These are phyloP conservation scores for Rhodeus uyekii DNA, from an alignment of 2,797 vertebrate genomes.

Conservation along the genomic window DNA sequence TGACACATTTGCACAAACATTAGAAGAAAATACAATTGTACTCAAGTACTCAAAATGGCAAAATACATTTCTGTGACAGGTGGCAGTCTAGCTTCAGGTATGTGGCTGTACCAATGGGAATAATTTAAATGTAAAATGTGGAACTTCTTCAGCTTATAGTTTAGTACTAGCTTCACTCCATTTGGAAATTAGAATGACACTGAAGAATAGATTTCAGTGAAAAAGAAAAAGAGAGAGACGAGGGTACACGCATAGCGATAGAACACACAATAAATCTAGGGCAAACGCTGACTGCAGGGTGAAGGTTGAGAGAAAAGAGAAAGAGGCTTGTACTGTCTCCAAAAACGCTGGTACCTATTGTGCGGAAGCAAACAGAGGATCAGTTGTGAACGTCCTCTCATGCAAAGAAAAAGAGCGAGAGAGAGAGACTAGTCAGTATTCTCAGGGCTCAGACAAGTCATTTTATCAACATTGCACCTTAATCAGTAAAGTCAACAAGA, in stretches of 20 bases:
- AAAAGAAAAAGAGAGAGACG: slow-evolving; percentile 32
- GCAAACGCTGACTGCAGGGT: slow-evolving; percentile 77
- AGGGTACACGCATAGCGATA: slow-evolving; percentile 20
- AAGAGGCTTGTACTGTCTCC: slow-evolving; percentile 39
- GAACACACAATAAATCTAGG: slow-evolving; percentile 71
- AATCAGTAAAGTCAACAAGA: not conserved
- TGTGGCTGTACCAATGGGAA: slow-evolving; percentile 11
- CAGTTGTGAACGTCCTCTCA: slow-evolving; percentile 59
- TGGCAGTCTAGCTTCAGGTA: slow-evolving; percentile 18
- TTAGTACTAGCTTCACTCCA: slow-evolving; percentile 33
- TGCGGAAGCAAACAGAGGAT: slow-evolving; percentile 54
- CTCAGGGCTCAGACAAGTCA: not conserved
- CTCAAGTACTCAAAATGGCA: slow-evolving; percentile 12
- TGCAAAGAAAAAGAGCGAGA: slow-evolving; percentile 19
- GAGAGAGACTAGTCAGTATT: not conserved
- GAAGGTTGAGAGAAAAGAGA: slow-evolving; percentile 64
- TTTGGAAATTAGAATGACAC: slow-evolving; percentile 62
- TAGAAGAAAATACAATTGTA: slow-evolving; percentile 15
- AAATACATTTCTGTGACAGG: slow-evolving; percentile 27
- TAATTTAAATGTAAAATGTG: slow-evolving; percentile 21
- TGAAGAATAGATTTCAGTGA: slow-evolving; percentile 57
- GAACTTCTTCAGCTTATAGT: slow-evolving; percentile 33
- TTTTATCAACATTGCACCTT: not conserved
- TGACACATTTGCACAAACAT: slow-evolving; percentile 36
- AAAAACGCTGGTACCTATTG: slow-evolving; percentile 54